These are phyloP conservation scores for Drosophila anomelani DNA, from an alignment of 2,888 invertebrate genomes.

Conservation along the genomic window DNA sequence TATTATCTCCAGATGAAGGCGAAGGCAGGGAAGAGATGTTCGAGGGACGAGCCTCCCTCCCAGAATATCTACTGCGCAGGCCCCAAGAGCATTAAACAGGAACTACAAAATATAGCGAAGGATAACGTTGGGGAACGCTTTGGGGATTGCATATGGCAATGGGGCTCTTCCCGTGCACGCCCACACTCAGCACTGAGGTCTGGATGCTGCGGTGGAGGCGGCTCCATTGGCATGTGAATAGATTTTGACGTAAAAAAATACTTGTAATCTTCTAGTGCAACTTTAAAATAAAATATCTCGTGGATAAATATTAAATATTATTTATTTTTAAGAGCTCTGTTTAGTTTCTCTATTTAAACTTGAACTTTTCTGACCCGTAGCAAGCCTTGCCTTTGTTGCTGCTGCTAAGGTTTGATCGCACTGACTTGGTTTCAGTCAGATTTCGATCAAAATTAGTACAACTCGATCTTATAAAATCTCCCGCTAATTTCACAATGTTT, in stretches of 20 bases:
- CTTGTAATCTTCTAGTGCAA: neutral
- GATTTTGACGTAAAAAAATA: neutral
- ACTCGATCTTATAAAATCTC: neutral
- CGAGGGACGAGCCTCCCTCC: neutral
- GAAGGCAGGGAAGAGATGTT: neutral
- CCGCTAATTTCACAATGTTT: slow-evolving; percentile 40
- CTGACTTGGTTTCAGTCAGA: neutral
- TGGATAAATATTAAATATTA: neutral
- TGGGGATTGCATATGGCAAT: slow-evolving; percentile 4
- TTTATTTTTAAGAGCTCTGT: neutral
- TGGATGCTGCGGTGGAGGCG: neutral
- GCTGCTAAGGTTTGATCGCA: neutral
- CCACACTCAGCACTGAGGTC: slow-evolving; percentile 4
- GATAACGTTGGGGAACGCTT: neutral
- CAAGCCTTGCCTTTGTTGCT: slow-evolving; percentile 1
- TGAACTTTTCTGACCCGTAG: neutral
- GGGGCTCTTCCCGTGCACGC: slow-evolving; percentile 5
- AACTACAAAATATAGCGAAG: neutral
- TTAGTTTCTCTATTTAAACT: neutral
- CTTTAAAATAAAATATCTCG: neutral
- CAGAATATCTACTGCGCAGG: slow-evolving; percentile 46
- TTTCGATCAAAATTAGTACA: slow-evolving; percentile 7
- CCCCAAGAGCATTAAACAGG: slow-evolving; percentile 5
- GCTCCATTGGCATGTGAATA: neutral
- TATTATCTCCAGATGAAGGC: slow-evolving; percentile 39